Base-by-base conservation (phyloP, 2,797 vertebrate genomes). In the Apodemus agrarius region DNA sequence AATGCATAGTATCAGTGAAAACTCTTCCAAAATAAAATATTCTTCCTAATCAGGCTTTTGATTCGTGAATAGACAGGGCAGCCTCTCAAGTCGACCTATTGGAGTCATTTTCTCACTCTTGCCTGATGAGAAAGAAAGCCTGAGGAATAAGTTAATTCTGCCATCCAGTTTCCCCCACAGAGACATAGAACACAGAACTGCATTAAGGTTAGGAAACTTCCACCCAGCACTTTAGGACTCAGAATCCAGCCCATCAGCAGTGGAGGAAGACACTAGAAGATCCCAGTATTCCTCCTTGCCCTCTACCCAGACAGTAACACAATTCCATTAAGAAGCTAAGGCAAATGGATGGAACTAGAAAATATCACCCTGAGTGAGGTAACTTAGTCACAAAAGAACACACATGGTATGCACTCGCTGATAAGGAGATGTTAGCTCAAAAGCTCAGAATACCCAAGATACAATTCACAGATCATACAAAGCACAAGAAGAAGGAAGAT, bases 111-210 rank as follows among this genome's bases (percentile, higher is more conserved):
- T 49, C 46, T 49, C 46, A 49, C 46, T 49, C 46, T 6, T 49
- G 46, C 46, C 4, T 49, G 46, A 49, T 49, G 46, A 49, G 6
- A 49, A 7, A 49, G 46, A 49, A 49, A 49, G 63, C 83, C 90
- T 40, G 46, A 78, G 89, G 78, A 34, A 40, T 63, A 97, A 97
- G 90, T 94, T 46, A 89, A 49, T 79, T 90, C 31, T 95, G 61
- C 82, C 37, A 85, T 29, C 16, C 83, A 95, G 85, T 80, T 67
- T 91, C 78, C 24, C 14, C 59, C 37, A 46, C 46, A 72, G 91
- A 29, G 46, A 78, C 11, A 89, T 49, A 94, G 22, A 88, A 14
- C 26, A 89, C 75, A 89, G 59, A 26, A 40, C 59, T 95, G 34
- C 31, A 59, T 81, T 91, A 52, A 78, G 91, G 40, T 82, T 85